Conservation (phyloP, 2,113 vertebrate species). For the Muntiacus muntjak region DNA sequence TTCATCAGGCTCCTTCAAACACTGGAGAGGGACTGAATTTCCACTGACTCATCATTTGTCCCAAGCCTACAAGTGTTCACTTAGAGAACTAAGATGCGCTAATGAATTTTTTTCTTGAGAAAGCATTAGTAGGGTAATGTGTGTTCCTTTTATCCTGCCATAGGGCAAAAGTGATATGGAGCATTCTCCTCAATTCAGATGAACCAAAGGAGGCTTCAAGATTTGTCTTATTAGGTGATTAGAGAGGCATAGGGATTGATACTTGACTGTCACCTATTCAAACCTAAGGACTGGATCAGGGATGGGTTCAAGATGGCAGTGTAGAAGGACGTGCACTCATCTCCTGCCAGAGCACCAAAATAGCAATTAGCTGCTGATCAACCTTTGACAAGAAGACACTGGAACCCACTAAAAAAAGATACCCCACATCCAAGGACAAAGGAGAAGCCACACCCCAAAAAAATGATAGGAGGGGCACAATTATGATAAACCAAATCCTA, state of each 20-base stretch:
- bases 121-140: neutral
- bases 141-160: neutral
- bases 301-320: neutral
- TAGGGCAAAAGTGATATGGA: neutral
- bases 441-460: neutral
- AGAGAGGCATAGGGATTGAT: neutral
- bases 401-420: neutral
- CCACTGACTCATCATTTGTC: neutral
- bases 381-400: neutral
- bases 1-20: neutral
- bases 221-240: neutral
- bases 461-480: neutral
- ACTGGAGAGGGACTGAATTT: neutral
- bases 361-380: neutral
- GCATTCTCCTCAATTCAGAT: neutral
- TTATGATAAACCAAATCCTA: neutral
- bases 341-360: neutral
- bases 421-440: neutral
- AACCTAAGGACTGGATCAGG: neutral
- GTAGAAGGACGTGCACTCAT: neutral
- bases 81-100: neutral
- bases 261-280: no score
- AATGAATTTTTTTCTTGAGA: neutral
- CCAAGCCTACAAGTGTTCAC: neutral
- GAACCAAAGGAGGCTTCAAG: neutral